phyloP scores from a whole-genome alignment of 1,140 invertebrate species.

The Babylonia areolata region DNA sequence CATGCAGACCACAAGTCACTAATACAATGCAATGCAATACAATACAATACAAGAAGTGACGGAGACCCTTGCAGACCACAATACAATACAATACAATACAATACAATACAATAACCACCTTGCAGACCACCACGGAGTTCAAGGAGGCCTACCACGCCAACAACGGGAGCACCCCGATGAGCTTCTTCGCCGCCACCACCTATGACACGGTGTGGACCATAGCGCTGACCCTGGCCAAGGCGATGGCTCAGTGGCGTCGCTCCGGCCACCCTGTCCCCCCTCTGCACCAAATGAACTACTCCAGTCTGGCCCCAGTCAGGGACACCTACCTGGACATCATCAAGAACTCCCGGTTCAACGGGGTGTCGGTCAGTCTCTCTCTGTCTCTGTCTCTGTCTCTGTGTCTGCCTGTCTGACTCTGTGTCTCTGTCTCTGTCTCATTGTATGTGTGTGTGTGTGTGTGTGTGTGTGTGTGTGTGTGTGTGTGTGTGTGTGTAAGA shows the following conservation, averaged over 20 bases:
- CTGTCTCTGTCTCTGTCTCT: not conserved
- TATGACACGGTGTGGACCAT: slow-evolving; percentile 94
- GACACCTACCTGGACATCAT: slow-evolving; percentile 83
- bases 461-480: too few species aligned
- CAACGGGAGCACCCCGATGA: slow-evolving; percentile 77
- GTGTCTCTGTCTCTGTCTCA: not conserved
- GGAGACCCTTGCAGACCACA: too few species aligned
- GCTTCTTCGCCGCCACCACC: slow-evolving; percentile 84
- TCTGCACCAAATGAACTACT: slow-evolving; percentile 82
- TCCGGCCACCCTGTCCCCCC: not conserved
- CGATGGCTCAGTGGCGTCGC: slow-evolving; percentile 69
- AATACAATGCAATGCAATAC: too few species aligned
- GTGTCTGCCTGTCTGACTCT: not conserved
- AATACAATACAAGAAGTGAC: too few species aligned
- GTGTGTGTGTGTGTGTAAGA: too few species aligned
- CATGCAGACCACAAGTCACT: too few species aligned
- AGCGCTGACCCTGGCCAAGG: slow-evolving; percentile 82
- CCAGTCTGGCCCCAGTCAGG: slow-evolving; percentile 82
- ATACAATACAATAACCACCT: too few species aligned
- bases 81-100: too few species aligned
- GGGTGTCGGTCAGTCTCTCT: slow-evolving; percentile 21
- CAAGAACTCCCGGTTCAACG: slow-evolving; percentile 71
- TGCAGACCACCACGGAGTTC: slow-evolving; percentile 84
- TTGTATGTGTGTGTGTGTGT: too few species aligned
- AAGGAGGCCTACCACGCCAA: slow-evolving; percentile 79